Percentiles rank a stretch among this genome's conserved stretches.
These are phyloP conservation scores for Gryllus longicercus DNA, from an alignment of 2,888 invertebrate genomes.

Conservation along the genomic window DNA sequence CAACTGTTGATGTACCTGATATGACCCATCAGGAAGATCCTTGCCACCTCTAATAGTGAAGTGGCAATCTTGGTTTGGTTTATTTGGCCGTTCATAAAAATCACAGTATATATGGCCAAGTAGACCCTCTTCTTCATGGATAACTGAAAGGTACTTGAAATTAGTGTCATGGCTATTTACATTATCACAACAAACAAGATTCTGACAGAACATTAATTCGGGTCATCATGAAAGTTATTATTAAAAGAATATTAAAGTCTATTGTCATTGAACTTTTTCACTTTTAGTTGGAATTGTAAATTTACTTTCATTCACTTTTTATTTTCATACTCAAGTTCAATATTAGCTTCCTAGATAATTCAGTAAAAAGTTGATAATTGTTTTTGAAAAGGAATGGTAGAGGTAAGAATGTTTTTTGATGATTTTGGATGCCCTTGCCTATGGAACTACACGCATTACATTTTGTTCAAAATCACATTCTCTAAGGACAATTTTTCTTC, in stretches of 20 bases:
- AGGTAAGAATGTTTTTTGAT: too few species aligned
- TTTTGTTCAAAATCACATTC: too few species aligned
- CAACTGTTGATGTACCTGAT: slow-evolving; percentile 59
- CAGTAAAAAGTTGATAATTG: neutral
- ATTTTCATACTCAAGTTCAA: neutral
- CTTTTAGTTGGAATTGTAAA: neutral
- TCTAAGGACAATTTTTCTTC: too few species aligned
- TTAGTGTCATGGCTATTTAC: too few species aligned
- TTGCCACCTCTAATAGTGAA: slow-evolving; percentile 97
- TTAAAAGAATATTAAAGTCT: too few species aligned
- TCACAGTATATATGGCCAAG: slow-evolving; percentile 97
- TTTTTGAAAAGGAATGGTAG: too few species aligned
- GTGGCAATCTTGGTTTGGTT: slow-evolving; percentile 97
- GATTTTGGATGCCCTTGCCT: too few species aligned
- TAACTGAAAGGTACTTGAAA: slow-evolving; percentile 53
- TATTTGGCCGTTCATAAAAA: slow-evolving; percentile 85
- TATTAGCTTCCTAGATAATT: slow-evolving; percentile 5
- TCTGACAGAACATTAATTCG: too few species aligned
- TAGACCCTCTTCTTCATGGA: slow-evolving; percentile 73
- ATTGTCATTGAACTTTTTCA: neutral
- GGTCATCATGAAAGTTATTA: too few species aligned
- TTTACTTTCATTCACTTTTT: too few species aligned
- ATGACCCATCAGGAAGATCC: slow-evolving; percentile 68
- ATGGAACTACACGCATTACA: too few species aligned
- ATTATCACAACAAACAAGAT: too few species aligned